These are phyloP conservation scores for Ploceus nigricollis DNA, from an alignment of 2,113 vertebrate species.

Conservation along the genomic window DNA sequence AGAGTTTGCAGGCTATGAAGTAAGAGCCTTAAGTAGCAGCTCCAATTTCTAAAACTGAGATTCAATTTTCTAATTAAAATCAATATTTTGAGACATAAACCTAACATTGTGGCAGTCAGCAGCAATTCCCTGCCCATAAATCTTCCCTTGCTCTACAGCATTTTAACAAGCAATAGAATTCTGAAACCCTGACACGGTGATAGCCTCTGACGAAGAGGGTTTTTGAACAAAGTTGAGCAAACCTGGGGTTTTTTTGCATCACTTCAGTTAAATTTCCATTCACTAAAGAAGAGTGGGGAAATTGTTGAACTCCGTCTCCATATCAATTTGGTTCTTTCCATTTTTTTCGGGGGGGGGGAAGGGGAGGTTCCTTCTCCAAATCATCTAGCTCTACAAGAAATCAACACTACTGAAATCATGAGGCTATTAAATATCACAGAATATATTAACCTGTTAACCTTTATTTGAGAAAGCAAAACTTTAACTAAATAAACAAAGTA, in stretches of 20 bases:
- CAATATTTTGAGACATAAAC: slow-evolving; percentile 65
- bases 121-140: slow-evolving; percentile 31
- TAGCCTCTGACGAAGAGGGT: neutral
- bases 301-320: neutral
- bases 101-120: slow-evolving; percentile 38
- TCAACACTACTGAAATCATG: neutral
- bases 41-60: slow-evolving; percentile 27
- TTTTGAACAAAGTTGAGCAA: neutral
- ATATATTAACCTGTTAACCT: neutral
- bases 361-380: neutral
- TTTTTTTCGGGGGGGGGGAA: no score
- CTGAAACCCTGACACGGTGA: neutral
- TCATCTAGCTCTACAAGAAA: neutral
- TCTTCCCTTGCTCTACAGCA: neutral
- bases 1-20: neutral
- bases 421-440: neutral
- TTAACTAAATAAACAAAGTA: neutral
- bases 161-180: neutral
- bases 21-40: neutral
- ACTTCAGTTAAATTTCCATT: neutral
- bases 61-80: slow-evolving; percentile 68
- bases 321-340: neutral
- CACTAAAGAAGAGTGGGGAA: neutral
- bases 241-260: neutral
- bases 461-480: neutral